Conservation (phyloP, 2,888 invertebrate genomes). For the Lasioglossum lativentre region DNA sequence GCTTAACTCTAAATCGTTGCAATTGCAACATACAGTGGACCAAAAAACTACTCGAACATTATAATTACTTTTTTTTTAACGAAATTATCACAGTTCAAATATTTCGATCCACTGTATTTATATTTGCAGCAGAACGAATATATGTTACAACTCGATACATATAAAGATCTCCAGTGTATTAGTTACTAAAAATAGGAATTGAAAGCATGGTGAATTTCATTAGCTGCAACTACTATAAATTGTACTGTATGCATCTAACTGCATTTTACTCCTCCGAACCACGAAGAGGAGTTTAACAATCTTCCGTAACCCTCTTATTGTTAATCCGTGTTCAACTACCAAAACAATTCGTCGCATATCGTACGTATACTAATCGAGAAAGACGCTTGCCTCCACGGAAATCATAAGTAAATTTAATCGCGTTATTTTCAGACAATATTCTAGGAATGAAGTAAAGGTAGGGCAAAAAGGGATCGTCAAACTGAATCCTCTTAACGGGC, state of each 20-base stretch:
- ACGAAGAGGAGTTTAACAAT: not conserved
- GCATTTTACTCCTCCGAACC: not conserved
- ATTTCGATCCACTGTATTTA: too few relatives aligned
- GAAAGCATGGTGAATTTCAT: not conserved
- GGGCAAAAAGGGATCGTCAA: not conserved
- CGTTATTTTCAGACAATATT: not conserved
- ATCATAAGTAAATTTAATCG: not conserved
- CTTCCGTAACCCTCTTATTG: not conserved
- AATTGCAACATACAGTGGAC: too few relatives aligned
- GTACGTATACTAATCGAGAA: not conserved
- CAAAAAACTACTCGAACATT: too few relatives aligned
- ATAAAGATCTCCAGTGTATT: too few relatives aligned
- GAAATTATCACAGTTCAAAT: too few relatives aligned
- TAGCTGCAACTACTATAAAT: too few relatives aligned
- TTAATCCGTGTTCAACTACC: not conserved
- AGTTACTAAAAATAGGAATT: too few relatives aligned
- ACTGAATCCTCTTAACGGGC: slow-evolving; percentile 1
- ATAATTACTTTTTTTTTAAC: too few relatives aligned
- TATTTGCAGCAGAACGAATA: too few relatives aligned
- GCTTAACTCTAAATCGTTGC: too few relatives aligned
- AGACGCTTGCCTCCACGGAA: not conserved
- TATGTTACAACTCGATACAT: too few relatives aligned
- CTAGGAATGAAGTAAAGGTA: not conserved
- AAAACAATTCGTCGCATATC: not conserved
- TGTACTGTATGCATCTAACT: not conserved